phyloP scores from a whole-genome alignment of 2,113 vertebrate genomes.

The Saguinus imperator region DNA sequence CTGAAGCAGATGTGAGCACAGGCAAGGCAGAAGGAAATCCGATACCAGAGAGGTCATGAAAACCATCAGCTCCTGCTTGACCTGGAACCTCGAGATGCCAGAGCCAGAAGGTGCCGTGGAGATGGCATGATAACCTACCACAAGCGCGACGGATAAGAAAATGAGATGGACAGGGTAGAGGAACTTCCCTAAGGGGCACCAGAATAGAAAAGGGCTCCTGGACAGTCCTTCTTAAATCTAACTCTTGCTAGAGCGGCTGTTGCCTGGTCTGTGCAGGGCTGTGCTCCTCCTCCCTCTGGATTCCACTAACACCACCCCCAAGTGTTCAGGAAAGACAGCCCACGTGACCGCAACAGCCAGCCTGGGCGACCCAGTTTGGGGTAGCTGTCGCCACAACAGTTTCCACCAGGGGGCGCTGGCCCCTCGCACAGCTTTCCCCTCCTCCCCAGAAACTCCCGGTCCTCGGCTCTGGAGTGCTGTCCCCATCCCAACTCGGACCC shows the following conservation, averaged over 20 bases:
- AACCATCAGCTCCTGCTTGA: neutral
- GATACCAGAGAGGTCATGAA: neutral
- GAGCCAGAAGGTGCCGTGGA: neutral
- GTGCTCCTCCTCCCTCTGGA: neutral
- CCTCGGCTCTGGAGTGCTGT: fast-evolving
- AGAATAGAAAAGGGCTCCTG: neutral
- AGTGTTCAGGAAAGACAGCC: neutral
- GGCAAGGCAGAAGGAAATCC: neutral
- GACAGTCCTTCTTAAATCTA: neutral
- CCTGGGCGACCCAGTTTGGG: neutral
- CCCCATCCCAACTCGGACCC: neutral
- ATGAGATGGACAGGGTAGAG: neutral
- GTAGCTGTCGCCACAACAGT: neutral
- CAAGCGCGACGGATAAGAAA: neutral
- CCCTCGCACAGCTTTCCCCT: neutral
- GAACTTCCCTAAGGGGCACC: neutral
- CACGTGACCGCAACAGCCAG: fast-evolving
- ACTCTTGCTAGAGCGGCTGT: neutral
- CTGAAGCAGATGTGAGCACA: neutral
- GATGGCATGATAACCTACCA: neutral
- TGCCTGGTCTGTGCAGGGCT: neutral
- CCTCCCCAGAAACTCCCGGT: fast-evolving
- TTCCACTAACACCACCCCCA: neutral
- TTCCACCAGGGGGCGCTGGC: constrained; percentile 41
- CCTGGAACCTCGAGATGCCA: neutral